phyloP scores from a whole-genome alignment of 2,113 vertebrate genomes.

The Oreochromis spilurus region DNA sequence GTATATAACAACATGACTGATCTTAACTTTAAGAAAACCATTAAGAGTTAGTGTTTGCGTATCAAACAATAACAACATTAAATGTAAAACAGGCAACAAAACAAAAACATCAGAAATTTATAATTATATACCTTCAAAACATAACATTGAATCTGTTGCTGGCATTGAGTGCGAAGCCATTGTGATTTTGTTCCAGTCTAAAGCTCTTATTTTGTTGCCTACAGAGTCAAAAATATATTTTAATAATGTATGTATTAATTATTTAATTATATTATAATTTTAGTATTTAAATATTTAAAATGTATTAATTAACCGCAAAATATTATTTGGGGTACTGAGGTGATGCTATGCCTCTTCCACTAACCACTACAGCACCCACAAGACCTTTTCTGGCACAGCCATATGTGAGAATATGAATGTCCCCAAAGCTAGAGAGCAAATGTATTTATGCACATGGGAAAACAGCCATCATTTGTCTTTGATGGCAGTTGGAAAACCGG shows the following conservation, averaged over 20 bases:
- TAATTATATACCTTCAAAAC: background rate
- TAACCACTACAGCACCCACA: background rate
- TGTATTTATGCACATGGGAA: background rate
- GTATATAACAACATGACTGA: fast-evolving
- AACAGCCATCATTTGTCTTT: background rate
- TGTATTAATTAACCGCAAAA: background rate
- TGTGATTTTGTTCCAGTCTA: background rate
- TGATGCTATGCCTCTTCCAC: too few species aligned
- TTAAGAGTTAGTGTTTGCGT: background rate
- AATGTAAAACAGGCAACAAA: background rate
- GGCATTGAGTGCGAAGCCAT: fast-evolving
- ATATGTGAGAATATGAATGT: background rate
- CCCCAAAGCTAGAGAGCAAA: background rate
- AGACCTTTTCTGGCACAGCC: background rate
- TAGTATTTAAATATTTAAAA: background rate
- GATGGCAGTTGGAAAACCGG: background rate
- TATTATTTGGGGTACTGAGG: too few species aligned
- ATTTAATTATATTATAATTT: fast-evolving
- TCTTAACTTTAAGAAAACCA: background rate
- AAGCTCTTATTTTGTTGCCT: too few species aligned
- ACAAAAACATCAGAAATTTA: background rate
- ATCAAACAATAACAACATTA: background rate
- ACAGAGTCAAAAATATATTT: background rate
- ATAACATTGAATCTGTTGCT: background rate
- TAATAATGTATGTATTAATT: background rate